Evolutionary conservation across 2,797 vertebrate species (phyloP).

Genomic region (Babyrousa celebensis): DNA sequence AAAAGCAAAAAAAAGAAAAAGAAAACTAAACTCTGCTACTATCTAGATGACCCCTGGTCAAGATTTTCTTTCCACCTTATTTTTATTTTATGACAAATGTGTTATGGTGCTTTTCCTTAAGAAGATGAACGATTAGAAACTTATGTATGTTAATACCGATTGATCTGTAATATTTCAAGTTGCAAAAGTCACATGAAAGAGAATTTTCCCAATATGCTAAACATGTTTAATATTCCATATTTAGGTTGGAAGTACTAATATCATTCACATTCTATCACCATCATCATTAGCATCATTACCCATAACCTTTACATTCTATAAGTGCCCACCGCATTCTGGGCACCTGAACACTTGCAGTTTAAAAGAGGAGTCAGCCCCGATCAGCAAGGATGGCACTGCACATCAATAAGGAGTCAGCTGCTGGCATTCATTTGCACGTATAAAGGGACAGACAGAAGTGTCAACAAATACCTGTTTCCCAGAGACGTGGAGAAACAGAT

Average conservation of each 20-base stretch:
- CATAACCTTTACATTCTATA: not conserved
- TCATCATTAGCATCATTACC: not conserved
- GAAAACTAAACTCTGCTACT: not conserved
- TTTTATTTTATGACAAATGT: conserved; percentile 48
- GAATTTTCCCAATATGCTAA: not conserved
- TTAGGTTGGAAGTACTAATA: not conserved
- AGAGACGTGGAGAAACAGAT: not conserved
- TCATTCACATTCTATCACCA: not conserved
- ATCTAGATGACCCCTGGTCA: not conserved
- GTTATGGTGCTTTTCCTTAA: not conserved
- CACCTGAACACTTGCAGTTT: not conserved
- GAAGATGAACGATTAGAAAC: conserved; percentile 4
- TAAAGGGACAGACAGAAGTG: not conserved
- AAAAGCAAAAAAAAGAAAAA: no score
- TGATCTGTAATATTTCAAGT: not conserved
- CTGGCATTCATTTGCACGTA: not conserved
- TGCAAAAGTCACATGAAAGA: conserved; percentile 4
- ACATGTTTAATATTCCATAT: not conserved
- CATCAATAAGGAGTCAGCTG: not conserved
- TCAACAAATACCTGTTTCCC: not conserved
- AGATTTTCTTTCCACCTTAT: not conserved
- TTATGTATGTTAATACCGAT: not conserved
- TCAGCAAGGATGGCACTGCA: not conserved
- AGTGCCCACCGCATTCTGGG: not conserved
- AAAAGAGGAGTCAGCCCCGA: no score